Evolutionary conservation across 2,113 vertebrate species (phyloP).

Genomic region (Gymnobelideus leadbeateri): DNA sequence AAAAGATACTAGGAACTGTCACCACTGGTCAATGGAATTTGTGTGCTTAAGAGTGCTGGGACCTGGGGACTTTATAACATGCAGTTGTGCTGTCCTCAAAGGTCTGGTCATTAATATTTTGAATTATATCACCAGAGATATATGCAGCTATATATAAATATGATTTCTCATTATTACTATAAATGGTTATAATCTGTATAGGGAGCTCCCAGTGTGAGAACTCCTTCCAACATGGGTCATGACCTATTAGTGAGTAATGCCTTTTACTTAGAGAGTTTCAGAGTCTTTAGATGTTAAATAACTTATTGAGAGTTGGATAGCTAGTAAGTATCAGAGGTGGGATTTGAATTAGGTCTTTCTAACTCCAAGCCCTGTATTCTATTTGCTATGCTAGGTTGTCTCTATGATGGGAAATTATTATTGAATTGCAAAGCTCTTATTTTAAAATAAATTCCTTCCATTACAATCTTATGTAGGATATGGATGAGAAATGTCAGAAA

Average conservation of each 20-base stretch:
- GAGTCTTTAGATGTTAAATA: not conserved
- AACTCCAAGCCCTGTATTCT: not conserved
- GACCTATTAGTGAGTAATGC: not conserved
- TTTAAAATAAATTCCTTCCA: conserved; percentile 42
- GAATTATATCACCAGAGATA: not conserved
- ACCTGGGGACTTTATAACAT: not conserved
- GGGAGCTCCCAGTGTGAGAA: not conserved
- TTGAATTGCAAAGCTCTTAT: not conserved
- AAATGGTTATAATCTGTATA: not conserved
- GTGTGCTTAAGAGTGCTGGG: not conserved
- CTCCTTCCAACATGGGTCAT: not conserved
- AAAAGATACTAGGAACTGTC: not conserved
- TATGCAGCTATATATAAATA: not conserved
- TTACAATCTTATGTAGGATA: conserved; percentile 49
- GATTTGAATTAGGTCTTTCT: not conserved
- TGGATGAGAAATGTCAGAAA: conserved; percentile 52
- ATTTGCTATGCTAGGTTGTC: not conserved
- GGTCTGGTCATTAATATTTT: not conserved
- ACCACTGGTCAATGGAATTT: not conserved
- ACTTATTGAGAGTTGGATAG: not conserved
- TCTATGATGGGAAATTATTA: conserved; percentile 51
- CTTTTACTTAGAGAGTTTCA: not conserved
- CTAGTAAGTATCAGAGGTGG: not conserved
- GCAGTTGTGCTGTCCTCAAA: not conserved
- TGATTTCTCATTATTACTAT: not conserved